phyloP scores from a whole-genome alignment of 2,888 invertebrate genomes.

The Morpho deidamia region DNA sequence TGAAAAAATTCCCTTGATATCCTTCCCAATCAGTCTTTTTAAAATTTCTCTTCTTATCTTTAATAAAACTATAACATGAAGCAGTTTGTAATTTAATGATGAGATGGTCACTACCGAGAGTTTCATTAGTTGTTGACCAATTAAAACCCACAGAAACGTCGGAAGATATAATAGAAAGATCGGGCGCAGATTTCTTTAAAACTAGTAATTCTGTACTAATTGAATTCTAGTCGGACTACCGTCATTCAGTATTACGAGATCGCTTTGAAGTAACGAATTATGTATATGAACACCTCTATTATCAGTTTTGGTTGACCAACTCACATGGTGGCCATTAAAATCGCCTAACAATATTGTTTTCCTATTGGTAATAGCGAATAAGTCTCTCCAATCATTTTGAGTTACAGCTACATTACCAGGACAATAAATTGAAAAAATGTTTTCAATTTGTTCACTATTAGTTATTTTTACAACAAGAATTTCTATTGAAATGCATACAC shows the following conservation, averaged over 20 bases:
- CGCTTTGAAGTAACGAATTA: background rate
- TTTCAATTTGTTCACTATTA: conserved; percentile 8
- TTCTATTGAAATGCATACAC: conserved; percentile 1
- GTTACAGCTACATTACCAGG: conserved; percentile 8
- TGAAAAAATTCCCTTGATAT: background rate
- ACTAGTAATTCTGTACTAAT: no score
- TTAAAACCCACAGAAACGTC: background rate
- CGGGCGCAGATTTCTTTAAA: background rate
- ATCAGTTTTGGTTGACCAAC: conserved; percentile 27
- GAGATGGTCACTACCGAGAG: background rate
- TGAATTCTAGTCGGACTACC: background rate
- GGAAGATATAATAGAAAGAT: background rate
- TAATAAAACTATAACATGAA: background rate
- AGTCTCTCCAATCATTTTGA: conserved; percentile 23
- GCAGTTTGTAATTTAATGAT: background rate
- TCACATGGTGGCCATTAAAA: conserved; percentile 31
- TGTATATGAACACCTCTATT: conserved; percentile 8
- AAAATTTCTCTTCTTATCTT: background rate
- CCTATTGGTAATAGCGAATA: conserved; percentile 9
- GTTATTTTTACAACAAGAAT: background rate
- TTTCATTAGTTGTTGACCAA: background rate
- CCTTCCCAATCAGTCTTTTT: background rate
- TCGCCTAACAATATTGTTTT: conserved; percentile 26
- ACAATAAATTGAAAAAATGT: conserved; percentile 26
- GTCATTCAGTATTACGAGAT: background rate